Evolutionary conservation across 2,797 vertebrate genomes (phyloP).

Genomic region (Silurus aristotelis): DNA sequence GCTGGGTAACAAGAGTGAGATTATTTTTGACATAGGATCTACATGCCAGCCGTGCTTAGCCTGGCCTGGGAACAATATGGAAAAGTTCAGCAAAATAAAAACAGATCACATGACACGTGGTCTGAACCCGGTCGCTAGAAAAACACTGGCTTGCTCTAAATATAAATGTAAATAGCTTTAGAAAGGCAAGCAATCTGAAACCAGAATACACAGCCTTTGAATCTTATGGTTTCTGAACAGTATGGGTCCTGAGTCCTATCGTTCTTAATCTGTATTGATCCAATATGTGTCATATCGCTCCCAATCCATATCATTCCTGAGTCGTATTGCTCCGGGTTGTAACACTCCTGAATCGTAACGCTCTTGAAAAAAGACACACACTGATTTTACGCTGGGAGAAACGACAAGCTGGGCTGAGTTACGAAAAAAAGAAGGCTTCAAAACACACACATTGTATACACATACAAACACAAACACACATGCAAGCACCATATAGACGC

Average conservation of each 20-base stretch:
- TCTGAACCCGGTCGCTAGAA: not conserved
- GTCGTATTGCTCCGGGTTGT: too few relatives aligned
- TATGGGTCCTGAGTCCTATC: too few relatives aligned
- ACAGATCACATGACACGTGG: conserved; percentile 3
- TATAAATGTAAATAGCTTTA: not conserved
- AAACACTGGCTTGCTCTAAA: conserved; percentile 18
- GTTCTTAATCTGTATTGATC: too few relatives aligned
- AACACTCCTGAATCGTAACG: not conserved
- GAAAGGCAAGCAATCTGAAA: too few relatives aligned
- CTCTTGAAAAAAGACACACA: not conserved
- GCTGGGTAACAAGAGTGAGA: not conserved
- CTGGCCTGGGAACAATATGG: conserved; percentile 9
- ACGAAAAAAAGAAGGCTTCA: not conserved
- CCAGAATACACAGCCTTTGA: not conserved
- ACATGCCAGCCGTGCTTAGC: not conserved
- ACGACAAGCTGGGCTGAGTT: not conserved
- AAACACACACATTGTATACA: not conserved
- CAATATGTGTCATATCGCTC: too few relatives aligned
- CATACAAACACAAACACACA: not conserved
- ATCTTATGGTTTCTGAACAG: not conserved
- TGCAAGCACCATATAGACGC: not conserved
- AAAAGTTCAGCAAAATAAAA: conserved; percentile 10
- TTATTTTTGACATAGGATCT: not conserved
- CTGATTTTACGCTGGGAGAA: not conserved
- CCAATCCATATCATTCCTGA: too few relatives aligned